phyloP scores from a whole-genome alignment of 2,888 invertebrate genomes.

The Altica lythri region DNA sequence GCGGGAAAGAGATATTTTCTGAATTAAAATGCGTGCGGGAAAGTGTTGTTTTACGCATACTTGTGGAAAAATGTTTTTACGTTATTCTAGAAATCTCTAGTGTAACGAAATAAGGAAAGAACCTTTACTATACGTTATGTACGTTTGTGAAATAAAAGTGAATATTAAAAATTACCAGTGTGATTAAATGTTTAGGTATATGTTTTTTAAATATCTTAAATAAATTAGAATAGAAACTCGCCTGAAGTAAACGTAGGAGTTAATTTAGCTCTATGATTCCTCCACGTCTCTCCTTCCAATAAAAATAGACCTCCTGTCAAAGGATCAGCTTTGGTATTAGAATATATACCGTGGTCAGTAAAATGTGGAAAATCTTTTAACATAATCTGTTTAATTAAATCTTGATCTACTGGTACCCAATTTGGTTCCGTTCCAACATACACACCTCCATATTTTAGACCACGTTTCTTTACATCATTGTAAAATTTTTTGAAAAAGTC shows the following conservation, averaged over 20 bases:
- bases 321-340: conserved; percentile 57
- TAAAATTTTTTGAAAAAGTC: conserved; percentile 14
- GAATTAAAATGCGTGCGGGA: too few relatives aligned
- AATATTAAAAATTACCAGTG: too few relatives aligned
- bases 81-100: too few relatives aligned
- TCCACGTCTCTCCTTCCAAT: conserved; percentile 33
- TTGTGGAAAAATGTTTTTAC: too few relatives aligned
- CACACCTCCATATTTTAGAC: conserved; percentile 8
- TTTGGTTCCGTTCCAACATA: background rate
- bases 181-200: too few relatives aligned
- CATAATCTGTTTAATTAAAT: conserved; percentile 56
- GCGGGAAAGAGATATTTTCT: too few relatives aligned
- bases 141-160: too few relatives aligned
- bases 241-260: conserved; percentile 37
- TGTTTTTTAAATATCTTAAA: too few relatives aligned
- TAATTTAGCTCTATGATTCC: conserved; percentile 33
- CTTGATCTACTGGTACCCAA: conserved; percentile 57
- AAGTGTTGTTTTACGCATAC: too few relatives aligned
- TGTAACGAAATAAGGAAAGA: too few relatives aligned
- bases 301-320: conserved; percentile 30
- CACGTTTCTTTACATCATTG: conserved; percentile 1
- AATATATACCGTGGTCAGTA: conserved; percentile 55
- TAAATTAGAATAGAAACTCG: too few relatives aligned
- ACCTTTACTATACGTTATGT: too few relatives aligned
- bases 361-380: conserved; percentile 32